Evolutionary conservation across 2,797 vertebrate species (phyloP), one percentile per base, ranked within the genome.

Genomic region (Pogonophryne albipinna): DNA sequence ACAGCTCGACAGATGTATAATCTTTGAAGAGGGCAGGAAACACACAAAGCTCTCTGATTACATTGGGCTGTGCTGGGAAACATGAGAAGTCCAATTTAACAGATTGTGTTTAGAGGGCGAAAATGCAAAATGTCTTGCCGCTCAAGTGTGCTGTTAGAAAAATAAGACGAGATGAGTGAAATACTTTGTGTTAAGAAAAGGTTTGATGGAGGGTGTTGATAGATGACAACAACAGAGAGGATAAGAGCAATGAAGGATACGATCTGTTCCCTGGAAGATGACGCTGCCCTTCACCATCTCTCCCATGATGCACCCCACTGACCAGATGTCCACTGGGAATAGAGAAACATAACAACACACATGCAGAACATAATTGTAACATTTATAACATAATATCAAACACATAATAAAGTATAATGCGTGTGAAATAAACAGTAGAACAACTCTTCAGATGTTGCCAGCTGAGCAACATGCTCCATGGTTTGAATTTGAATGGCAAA

Each of bases 281-380:
- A 99, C 97, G 92, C 96, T 95, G 93, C 97, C 97, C 94, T 98
- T 99, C 91, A 99, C 97, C 98, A 99, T 98, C 95, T 99, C 98
- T 91, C 98, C 98, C 98, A 99, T 99, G 95, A 99, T 99, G 93
- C 98, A 99, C 86, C 98, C 98, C 92, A 99, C 98, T 92, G 98
- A 99, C 98, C 98, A 99, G 96, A 99, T 99, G 96, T 99, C 98
- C 96, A 99, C 98, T 99, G 96, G 93, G 94, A 96, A 94, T 90
- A 96, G 93, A 95, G 27, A 81, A 71, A 71, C 65, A 72, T 47
- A 79, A 27, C 27, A 59, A 74, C 27, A 80, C n/a, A 81, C 8
- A 65, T 38, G 34, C 34, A 38, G 9, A 76, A 34, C 44, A 83
- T 0, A 59, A 11, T 34, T 56, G 49, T 66, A 85, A 81, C 66